Base-by-base conservation (phyloP, 2,797 vertebrate species). In the Perodicticus potto region DNA sequence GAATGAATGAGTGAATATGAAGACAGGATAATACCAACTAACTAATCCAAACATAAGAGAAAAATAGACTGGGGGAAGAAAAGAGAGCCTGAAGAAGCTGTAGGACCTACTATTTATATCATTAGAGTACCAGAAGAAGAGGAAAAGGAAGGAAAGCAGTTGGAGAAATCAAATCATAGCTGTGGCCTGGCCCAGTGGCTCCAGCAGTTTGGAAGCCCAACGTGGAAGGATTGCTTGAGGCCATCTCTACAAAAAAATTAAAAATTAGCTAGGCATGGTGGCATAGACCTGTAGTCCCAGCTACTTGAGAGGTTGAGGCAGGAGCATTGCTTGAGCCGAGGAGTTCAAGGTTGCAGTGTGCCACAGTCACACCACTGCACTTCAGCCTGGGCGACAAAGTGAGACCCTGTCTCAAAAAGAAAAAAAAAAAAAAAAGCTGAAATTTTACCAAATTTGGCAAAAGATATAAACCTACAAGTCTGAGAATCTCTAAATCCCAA, bases 401-500 rank as follows among this genome's bases (percentile, higher is more conserved):
- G 57, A 25, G 22, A 59, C 9, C 23, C 22, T 59, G 23, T 59
- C 57, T 59, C 57, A 25, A 59, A 25, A 55, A n/a, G n/a, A 55
- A 19, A 55, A 55, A 55, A 19, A 55, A 55, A 55, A 61, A 89
- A 37, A 74, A 27, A 5, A 4, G 40, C 83, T 72, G 29, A 76
- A 91, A 82, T 70, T 40, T 93, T 45, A 70, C n/a, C 23, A 91
- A 76, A 83, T 87, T 88, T 83, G 57, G 13, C 73, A 81, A 89
- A 80, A 74, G 73, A 70, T 32, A 80, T 49, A 73, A 59, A 86
- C 57, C 20, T 17, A 63, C 13, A 90, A 55, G 67, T 53, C 74
- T 25, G 61, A 86, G 55, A 90, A 81, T 40, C 57, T 72, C 27
- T 70, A 43, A 92, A 81, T 29, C 73, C 61, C n/a, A 65, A 70